Base-by-base conservation (phyloP, 2,113 vertebrate genomes). In the Calidris pugnax region DNA sequence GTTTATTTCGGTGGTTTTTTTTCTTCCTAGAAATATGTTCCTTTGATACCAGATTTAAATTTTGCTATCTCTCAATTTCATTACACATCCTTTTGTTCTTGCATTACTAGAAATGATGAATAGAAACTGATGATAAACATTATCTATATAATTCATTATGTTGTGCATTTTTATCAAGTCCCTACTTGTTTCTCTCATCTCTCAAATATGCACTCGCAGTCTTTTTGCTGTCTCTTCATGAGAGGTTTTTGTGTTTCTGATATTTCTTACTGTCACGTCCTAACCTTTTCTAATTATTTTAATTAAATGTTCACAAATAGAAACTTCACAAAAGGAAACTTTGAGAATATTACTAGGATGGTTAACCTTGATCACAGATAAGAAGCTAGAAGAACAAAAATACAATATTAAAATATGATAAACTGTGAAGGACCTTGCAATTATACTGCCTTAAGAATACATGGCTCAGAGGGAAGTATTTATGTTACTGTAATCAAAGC, bases 241-340 rank as follows among this genome's bases (percentile, higher is more conserved):
- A 94, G 48, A 85, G 71, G 69, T 79, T 95, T 92, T 92, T 89
- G 22, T 87, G 39, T 82, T 89, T 94, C 62, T 72, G 55, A 62
- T 96, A 60, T 68, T 91, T 82, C 33, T 69, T 91, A 68, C 24
- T 93, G 91, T 84, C 76, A 43, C 1, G 1, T 91, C 71, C 51
- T 89, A 91, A 91, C 69, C 48, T 82, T 10, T 71, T 91, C 48
- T 93, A 89, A 95, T 94, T 73, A 85, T 79, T 93, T 95, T 85
- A 91, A 91, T 96, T 87, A 87, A 89, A 57, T 97, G 66, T 97
- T 95, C 91, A 87, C 77, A 87, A 91, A 91, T 75, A 57, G 26
- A 85, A 56, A 51, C 1, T 6, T 89, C 37, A 56, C 53, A 82
- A 87, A 76, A 78, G 74, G 66, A 91, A 91, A 91, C 48, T 77